Evolutionary conservation across 2,113 vertebrate genomes (phyloP).

Genomic region (Melanocharis versteri): DNA sequence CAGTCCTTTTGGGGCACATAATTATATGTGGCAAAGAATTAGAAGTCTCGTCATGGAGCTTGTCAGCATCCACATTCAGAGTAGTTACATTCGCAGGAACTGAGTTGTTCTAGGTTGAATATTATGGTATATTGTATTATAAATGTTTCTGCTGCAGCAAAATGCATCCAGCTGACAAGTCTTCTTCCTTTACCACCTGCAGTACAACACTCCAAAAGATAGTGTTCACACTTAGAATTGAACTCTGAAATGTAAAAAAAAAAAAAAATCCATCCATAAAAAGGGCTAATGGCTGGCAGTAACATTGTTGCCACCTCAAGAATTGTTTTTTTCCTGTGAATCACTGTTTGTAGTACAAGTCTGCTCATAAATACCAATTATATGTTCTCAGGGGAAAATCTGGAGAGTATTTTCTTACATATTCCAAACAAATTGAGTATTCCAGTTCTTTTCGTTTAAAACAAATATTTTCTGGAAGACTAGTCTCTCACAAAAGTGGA

Average conservation of each 20-base stretch:
- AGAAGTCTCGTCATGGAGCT: neutral
- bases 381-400: slow-evolving; percentile 1
- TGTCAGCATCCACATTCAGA: neutral
- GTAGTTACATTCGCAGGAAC: neutral
- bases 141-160: neutral
- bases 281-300: neutral
- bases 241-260: neutral
- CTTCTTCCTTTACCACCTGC: neutral
- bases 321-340: neutral
- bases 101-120: neutral
- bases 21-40: neutral
- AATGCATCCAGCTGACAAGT: neutral
- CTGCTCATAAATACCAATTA: neutral
- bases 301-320: neutral
- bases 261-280: neutral
- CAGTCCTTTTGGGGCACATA: neutral
- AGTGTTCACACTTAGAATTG: neutral
- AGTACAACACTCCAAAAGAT: neutral
- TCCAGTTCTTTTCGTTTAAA: slow-evolving; percentile 26
- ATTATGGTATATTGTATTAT: neutral
- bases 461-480: slow-evolving; percentile 55
- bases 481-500: slow-evolving; percentile 33
- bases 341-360: neutral
- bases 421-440: slow-evolving; percentile 5
- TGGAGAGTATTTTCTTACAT: slow-evolving; percentile 6